Evolutionary conservation across 2,113 vertebrate species (phyloP), one percentile per base, ranked within the genome.

Genomic region (Macrotus californicus): DNA sequence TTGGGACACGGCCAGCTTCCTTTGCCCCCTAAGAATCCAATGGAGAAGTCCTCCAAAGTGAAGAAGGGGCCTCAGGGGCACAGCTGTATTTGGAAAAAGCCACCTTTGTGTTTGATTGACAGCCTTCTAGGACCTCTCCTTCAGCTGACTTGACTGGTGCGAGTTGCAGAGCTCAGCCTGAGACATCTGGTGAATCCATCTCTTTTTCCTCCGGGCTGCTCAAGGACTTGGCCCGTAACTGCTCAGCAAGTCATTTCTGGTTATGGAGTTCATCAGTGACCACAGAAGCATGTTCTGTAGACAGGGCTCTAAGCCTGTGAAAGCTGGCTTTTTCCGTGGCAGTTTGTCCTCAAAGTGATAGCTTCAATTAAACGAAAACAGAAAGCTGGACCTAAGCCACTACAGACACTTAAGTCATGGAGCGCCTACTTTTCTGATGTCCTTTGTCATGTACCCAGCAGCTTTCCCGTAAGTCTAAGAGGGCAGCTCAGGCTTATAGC

Each of bases 121-220:
- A 24, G 66, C 69, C 90, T 93, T 82, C 12, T n/a, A 85, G 88
- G 87, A 64, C 94, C 69, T 72, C 13, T 64, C 75, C 69, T 96
- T 87, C 43, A 39, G 70, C 72, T 4, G 26, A 52, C 87, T 81
- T 80, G 80, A n/a, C 92, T 88, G 67, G 85, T 95, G 81, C 82
- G 88, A 81, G 84, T 69, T 75, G 85, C 82, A 59, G 81, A 85
- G 61, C 82, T 96, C 36, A 95, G 77, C 82, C 64, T 12, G 92
- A 95, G 96, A 91, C 96, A 96, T 94, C 95, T 97, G 97, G 77
- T 41, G 50, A 95, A 97, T 83, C 43, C 89, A 97, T 97, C 96
- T 94, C 80, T 92, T 85, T 96, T 94, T 87, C 73, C 69, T 94
- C 69, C 36, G 36, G 96, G 41, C 94, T 94, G 67, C 91, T 91